Conservation (phyloP, 2,113 vertebrate genomes). For the Pogonocichla stellata region DNA sequence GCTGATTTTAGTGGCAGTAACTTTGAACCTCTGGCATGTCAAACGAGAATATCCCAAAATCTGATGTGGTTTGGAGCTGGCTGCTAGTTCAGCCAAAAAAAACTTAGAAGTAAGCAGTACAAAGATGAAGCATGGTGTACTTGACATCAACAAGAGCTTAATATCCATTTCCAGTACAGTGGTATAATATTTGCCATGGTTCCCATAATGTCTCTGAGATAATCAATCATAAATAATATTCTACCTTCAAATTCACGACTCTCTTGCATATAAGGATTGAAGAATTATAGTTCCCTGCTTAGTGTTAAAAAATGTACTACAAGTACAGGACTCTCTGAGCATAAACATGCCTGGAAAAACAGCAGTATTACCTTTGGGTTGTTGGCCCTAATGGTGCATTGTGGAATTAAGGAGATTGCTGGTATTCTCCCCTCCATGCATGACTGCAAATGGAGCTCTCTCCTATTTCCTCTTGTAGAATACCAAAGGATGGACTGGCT, state of each 20-base stretch:
- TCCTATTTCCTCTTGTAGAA: background rate
- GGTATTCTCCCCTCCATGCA: background rate
- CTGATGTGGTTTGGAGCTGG: background rate
- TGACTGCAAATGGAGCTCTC: background rate
- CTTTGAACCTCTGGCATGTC: background rate
- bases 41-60: background rate
- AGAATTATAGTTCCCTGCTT: background rate
- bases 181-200: background rate
- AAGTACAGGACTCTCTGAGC: background rate
- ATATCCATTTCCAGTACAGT: background rate
- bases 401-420: background rate
- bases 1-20: background rate
- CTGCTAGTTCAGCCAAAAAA: background rate
- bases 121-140: background rate
- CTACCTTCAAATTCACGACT: background rate
- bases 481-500: background rate
- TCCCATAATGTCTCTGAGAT: background rate
- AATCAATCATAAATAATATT: background rate
- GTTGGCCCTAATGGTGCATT: background rate
- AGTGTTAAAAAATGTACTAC: background rate
- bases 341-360: background rate
- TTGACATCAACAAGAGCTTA: background rate
- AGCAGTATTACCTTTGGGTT: background rate
- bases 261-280: background rate
- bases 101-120: background rate